Conservation (phyloP, 2,113 vertebrate genomes). For the Rousettus leschenaultii region DNA sequence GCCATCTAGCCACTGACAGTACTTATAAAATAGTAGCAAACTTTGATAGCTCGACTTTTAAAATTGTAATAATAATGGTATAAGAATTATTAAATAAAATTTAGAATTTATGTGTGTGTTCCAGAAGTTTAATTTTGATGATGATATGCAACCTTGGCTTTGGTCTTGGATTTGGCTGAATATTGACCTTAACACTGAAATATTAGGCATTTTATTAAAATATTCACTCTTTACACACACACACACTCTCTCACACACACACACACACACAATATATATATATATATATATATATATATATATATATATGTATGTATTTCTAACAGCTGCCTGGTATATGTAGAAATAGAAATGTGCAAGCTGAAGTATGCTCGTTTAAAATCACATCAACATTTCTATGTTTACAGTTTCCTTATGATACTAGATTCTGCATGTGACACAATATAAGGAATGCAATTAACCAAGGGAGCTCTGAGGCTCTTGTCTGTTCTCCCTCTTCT, state of each 20-base stretch:
- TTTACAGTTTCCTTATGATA: background rate
- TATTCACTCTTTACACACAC: background rate
- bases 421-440: background rate
- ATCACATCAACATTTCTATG: background rate
- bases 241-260: too few relatives aligned
- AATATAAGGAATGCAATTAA: background rate
- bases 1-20: background rate
- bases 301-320: background rate
- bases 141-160: background rate
- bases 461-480: rapidly evolving
- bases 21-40: background rate
- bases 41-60: background rate
- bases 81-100: background rate
- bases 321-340: background rate
- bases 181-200: background rate
- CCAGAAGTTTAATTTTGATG: background rate
- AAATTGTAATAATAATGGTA: background rate
- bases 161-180: background rate
- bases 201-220: background rate
- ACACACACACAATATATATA: too few relatives aligned
- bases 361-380: background rate
- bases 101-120: background rate
- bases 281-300: too few relatives aligned
- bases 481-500: background rate
- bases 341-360: background rate